phyloP scores from a whole-genome alignment of 1,140 invertebrate species.

The Drosophila bocqueti region DNA sequence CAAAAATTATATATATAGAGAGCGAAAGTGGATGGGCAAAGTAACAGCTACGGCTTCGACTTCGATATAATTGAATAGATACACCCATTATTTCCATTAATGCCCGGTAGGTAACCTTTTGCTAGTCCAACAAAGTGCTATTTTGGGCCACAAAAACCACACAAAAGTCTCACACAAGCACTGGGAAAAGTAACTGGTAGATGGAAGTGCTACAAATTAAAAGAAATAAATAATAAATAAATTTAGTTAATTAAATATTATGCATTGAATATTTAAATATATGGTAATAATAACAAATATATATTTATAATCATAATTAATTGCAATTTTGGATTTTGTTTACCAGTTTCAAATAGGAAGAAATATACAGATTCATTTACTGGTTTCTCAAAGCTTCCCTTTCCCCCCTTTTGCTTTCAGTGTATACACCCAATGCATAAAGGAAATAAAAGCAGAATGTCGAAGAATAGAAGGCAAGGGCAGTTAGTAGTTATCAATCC shows the following conservation, averaged over 20 bases:
- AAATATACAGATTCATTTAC: not conserved
- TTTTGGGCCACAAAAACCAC: slow-evolving; percentile 70
- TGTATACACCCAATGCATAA: not conserved
- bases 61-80: slow-evolving; percentile 78
- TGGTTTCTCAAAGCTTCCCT: not conserved
- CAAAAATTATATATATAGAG: not conserved
- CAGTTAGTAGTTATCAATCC: slow-evolving; percentile 50
- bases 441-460: slow-evolving; percentile 29
- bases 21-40: slow-evolving; percentile 14
- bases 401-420: not conserved
- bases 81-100: slow-evolving; percentile 75
- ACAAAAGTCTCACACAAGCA: slow-evolving; percentile 46
- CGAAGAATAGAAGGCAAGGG: slow-evolving; percentile 5
- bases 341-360: not conserved
- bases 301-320: too few relatives aligned
- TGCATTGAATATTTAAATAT: too few relatives aligned
- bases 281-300: too few relatives aligned
- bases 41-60: slow-evolving; percentile 26
- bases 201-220: not conserved
- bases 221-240: too few relatives aligned
- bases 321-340: not conserved
- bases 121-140: slow-evolving; percentile 59
- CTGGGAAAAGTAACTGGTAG: not conserved
- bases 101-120: slow-evolving; percentile 41
- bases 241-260: too few relatives aligned